phyloP scores from a whole-genome alignment of 2,888 invertebrate species.

The Caenorhabditis afra region DNA sequence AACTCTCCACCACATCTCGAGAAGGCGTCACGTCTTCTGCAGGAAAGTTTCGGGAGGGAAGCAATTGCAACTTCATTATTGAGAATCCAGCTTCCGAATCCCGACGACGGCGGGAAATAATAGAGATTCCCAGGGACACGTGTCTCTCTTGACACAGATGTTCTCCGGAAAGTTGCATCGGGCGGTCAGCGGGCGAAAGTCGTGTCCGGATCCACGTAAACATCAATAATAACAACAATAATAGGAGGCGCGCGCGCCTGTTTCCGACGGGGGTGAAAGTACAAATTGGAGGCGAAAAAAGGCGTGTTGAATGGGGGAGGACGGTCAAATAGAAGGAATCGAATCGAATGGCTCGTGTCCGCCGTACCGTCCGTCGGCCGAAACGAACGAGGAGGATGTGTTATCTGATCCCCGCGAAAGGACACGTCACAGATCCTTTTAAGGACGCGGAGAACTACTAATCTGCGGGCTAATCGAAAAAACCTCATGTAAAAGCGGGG shows the following conservation, averaged over 20 bases:
- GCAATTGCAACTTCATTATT: too few species aligned
- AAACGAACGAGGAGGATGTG: conserved; percentile 9
- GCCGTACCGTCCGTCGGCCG: conserved; percentile 19
- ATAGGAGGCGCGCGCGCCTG: conserved; percentile 26
- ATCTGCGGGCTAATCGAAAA: conserved; percentile 42
- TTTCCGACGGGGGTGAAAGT: conserved; percentile 38
- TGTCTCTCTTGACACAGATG: conserved; percentile 16
- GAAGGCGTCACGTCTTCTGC: too few species aligned
- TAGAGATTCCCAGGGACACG: background rate
- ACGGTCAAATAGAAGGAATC: conserved; percentile 28
- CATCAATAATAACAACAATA: conserved; percentile 42
- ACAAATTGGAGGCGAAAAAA: conserved; percentile 49
- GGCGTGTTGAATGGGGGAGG: conserved; percentile 13
- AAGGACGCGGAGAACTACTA: conserved; percentile 11
- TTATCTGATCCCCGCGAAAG: conserved; percentile 47
- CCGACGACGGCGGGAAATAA: too few species aligned
- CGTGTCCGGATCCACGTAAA: conserved; percentile 4
- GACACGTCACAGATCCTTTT: conserved; percentile 17
- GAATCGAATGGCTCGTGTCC: conserved; percentile 27
- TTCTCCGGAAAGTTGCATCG: conserved; percentile 34
- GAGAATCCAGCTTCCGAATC: too few species aligned
- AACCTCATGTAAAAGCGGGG: conserved; percentile 4
- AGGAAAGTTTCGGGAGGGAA: too few species aligned
- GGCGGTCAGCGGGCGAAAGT: conserved; percentile 19
- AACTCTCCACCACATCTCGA: too few species aligned